phyloP scores from a whole-genome alignment of 1,140 invertebrate genomes.

The Kradibia gibbosae region DNA sequence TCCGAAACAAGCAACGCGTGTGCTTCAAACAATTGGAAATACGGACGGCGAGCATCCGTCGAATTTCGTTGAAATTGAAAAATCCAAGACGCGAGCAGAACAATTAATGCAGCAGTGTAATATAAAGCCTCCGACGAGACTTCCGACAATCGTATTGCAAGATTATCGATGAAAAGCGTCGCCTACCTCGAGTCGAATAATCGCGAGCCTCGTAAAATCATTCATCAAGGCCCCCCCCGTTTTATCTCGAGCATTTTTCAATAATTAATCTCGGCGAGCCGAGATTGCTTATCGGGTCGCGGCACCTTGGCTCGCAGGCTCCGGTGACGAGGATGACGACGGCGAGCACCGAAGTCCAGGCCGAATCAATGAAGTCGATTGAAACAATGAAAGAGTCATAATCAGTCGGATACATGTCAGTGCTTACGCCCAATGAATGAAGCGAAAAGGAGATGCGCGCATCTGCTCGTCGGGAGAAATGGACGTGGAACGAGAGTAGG shows the following conservation, averaged over 20 bases:
- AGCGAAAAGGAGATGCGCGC: background rate
- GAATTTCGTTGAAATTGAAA: too few relatives aligned
- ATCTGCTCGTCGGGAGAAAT: background rate
- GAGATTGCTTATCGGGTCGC: background rate
- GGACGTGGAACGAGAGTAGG: background rate
- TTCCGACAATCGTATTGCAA: too few relatives aligned
- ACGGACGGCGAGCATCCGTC: too few relatives aligned
- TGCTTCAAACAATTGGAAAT: too few relatives aligned
- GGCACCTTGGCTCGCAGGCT: background rate
- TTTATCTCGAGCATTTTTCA: background rate
- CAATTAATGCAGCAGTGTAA: too few relatives aligned
- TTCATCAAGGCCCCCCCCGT: background rate
- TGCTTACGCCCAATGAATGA: constrained; percentile 19
- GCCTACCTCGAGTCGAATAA: background rate
- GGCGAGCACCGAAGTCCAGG: background rate
- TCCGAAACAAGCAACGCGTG: too few relatives aligned
- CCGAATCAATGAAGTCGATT: constrained; percentile 12
- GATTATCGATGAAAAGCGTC: too few relatives aligned
- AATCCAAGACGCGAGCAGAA: too few relatives aligned
- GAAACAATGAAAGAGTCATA: constrained; percentile 15
- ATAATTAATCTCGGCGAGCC: background rate
- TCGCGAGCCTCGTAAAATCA: background rate
- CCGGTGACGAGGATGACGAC: background rate
- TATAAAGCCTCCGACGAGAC: too few relatives aligned
- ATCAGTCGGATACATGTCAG: background rate